Conservation (phyloP, 2,888 invertebrate species). For the Diarsia mendica region DNA sequence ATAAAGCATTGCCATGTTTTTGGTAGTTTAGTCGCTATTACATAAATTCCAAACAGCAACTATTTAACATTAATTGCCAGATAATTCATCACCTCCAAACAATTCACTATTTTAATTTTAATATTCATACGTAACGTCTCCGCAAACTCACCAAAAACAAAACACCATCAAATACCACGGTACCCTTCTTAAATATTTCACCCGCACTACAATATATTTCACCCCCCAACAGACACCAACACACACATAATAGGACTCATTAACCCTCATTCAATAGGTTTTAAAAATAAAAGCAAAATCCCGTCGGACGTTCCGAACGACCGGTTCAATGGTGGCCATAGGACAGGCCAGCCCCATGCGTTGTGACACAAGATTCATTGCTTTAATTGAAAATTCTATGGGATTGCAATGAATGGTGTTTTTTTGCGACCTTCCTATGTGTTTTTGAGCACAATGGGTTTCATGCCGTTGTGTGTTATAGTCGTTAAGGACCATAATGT, state of each 20-base stretch:
- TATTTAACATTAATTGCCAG: not conserved
- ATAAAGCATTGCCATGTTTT: not conserved
- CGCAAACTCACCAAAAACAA: conserved; percentile 5
- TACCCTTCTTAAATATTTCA: conserved; percentile 21
- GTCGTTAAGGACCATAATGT: conserved; percentile 6
- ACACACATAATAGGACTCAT: conserved; percentile 52
- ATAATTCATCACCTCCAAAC: not conserved
- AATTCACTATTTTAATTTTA: not conserved
- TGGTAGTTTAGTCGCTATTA: not conserved
- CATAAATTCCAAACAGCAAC: not conserved
- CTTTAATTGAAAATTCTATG: conserved; percentile 68
- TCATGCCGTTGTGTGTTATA: conserved; percentile 23
- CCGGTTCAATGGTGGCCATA: conserved; percentile 46
- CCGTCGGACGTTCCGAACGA: conserved; percentile 42
- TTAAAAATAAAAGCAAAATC: conserved; percentile 52
- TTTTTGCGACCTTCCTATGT: conserved; percentile 44
- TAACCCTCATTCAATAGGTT: conserved; percentile 56
- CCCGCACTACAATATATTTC: conserved; percentile 25
- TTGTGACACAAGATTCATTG: conserved; percentile 66
- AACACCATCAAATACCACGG: conserved; percentile 5
- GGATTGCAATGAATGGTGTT: conserved; percentile 56
- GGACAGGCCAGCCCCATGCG: conserved; percentile 52
- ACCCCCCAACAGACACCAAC: conserved; percentile 35
- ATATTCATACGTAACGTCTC: not conserved
- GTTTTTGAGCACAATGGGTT: conserved; percentile 40